Base-by-base conservation (phyloP, 64 coral and sea anemone species). In the Acropora yongei region DNA sequence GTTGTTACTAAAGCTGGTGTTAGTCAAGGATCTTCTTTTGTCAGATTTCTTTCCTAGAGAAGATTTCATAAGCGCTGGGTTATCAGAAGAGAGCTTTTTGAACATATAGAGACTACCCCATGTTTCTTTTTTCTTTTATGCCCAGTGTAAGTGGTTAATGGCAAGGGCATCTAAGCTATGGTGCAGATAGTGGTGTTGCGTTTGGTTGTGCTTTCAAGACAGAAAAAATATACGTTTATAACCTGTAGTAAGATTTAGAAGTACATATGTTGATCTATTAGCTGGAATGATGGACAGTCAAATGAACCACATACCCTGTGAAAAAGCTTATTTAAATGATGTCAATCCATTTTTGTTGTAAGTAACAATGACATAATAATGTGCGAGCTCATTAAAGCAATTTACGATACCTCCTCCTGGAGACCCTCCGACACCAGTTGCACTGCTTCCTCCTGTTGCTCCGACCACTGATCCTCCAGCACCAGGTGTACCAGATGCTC, bases 21-120 rank as follows among this genome's bases (percentile, higher is more conserved):
- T 85, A 66, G 48, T 66, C 41, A 39, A 41, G 6, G 80, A 83
- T 45, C 80, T 66, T 83, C 80, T 43, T 83, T 46, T 13, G 8
- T 66, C 67, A 8, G 40, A 17, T 66, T 45, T 18, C 58, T 47
- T 45, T 0, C 40, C 58, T 42, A 16, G 44, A 39, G 49, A 39
- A 40, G 58, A 53, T 57, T 83, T 45, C 67, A 45, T 45, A 75
- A 75, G 73, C 72, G 10, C 41, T 41, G 2, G 30, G 40, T 72
- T 75, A 39, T 44, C 72, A 75, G 17, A 71, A 71, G 20, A 63
- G 60, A 63, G 10, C 58, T 63, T 63, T 14, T 10, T 12, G 11
- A 63, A 63, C 60, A 30, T 30, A 30, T 30, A 30, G 30, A 30
- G 30, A 30, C 30, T 30, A 30, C 7, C 60, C 7, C 8, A 63